Percentiles rank a stretch among this genome's conserved stretches.
Evolutionary conservation across 2,888 invertebrate species (phyloP).

Genomic region (Papilio elwesi): DNA sequence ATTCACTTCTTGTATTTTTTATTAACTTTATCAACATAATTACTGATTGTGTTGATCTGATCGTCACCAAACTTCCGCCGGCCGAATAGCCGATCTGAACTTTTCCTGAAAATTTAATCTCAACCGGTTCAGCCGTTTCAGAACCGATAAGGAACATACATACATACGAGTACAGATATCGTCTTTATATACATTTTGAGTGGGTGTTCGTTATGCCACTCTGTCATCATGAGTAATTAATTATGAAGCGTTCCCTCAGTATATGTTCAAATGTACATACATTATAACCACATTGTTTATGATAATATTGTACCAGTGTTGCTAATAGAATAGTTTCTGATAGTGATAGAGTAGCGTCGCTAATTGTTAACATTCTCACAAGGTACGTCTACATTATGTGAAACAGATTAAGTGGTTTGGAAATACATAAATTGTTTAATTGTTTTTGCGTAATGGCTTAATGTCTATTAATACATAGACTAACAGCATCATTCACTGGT

Average conservation of each 20-base stretch:
- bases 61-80: no score
- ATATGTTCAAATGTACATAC: neutral
- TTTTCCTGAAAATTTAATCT: no score
- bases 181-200: neutral
- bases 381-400: neutral
- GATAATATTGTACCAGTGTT: slow-evolving; percentile 8
- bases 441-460: neutral
- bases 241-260: neutral
- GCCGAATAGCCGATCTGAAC: no score
- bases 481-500: no score
- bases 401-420: slow-evolving; percentile 10
- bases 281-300: neutral
- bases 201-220: neutral
- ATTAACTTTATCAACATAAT: no score
- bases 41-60: no score
- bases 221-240: slow-evolving; percentile 26
- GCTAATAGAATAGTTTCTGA: slow-evolving; percentile 14
- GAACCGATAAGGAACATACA: neutral
- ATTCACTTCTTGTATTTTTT: no score
- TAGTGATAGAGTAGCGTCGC: neutral
- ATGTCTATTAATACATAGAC: neutral
- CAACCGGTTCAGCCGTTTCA: no score
- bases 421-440: slow-evolving; percentile 21
- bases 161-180: no score
- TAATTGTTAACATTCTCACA: slow-evolving; percentile 4